phyloP scores from a whole-genome alignment of 2,797 vertebrate genomes.

The Anguilla marmorata region DNA sequence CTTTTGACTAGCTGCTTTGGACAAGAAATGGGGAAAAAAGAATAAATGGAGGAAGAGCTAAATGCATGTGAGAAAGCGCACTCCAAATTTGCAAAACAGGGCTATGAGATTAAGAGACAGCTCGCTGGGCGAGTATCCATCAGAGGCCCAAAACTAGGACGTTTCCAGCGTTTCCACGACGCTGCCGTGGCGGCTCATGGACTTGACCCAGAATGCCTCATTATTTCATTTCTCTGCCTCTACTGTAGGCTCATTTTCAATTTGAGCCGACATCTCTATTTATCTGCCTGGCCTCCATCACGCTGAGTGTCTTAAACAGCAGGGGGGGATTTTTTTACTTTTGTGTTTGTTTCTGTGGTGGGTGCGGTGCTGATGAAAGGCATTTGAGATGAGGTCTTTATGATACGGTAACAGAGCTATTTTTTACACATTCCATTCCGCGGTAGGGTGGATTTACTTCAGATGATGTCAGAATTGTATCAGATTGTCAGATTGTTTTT shows the following conservation, averaged over 20 bases:
- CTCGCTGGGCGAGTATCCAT: not conserved
- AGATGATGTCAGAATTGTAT: not conserved
- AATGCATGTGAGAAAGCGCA: not conserved
- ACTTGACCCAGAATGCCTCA: slow-evolving; percentile 3
- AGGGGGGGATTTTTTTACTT: not conserved
- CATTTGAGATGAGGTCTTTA: not conserved
- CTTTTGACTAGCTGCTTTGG: not conserved
- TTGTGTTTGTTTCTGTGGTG: not conserved
- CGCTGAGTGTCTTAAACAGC: not conserved
- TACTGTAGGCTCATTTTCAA: not conserved
- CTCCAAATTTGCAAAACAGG: slow-evolving; percentile 1
- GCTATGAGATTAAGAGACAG: not conserved
- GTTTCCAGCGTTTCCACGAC: not conserved
- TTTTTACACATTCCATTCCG: not conserved
- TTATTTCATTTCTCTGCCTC: not conserved
- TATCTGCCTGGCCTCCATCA: not conserved
- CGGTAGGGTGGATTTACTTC: not conserved
- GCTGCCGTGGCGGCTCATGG: not conserved
- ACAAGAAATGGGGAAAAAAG: no score
- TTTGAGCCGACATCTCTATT: not conserved
- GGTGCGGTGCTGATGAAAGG: not conserved
- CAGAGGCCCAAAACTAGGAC: not conserved
- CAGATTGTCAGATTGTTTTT: not conserved
- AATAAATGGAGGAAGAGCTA: not conserved
- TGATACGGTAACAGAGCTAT: not conserved